Conservation (phyloP, 2,797 vertebrate species). For the Cirrhinus molitorella region DNA sequence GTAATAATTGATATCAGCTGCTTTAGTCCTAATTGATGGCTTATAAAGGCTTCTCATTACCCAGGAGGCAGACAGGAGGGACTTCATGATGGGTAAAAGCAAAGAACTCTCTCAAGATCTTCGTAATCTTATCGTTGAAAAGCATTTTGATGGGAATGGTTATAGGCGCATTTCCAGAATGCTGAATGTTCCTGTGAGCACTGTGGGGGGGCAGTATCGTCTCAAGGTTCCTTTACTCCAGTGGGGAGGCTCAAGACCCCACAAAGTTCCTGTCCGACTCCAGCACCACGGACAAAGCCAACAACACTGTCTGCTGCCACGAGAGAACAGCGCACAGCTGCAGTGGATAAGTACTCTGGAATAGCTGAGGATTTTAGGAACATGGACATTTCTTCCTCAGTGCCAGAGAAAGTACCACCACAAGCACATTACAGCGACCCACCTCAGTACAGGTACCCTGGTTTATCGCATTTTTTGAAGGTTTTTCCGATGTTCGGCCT, state of each 20-base stretch:
- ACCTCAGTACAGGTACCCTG: neutral
- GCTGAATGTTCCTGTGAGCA: no score
- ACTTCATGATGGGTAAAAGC: no score
- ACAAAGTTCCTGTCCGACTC: neutral
- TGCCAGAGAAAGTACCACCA: neutral
- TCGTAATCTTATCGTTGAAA: no score
- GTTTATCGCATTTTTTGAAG: neutral
- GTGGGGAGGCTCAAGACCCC: neutral
- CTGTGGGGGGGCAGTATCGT: no score
- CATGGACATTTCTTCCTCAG: neutral
- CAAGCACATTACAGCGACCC: neutral
- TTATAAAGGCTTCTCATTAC: no score
- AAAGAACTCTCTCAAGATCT: no score
- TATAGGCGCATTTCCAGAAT: no score
- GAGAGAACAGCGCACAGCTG: neutral
- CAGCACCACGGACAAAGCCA: neutral
- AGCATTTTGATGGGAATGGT: no score
- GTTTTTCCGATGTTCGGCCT: constrained; percentile 14
- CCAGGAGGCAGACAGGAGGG: no score
- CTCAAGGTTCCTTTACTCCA: neutral
- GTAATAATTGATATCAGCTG: no score
- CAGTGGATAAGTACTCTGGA: neutral
- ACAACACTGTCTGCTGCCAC: neutral
- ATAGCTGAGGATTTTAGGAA: neutral
- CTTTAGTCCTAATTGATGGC: no score